Conservation (phyloP, 2,888 invertebrate genomes). For the Rhogogaster chlorosoma region DNA sequence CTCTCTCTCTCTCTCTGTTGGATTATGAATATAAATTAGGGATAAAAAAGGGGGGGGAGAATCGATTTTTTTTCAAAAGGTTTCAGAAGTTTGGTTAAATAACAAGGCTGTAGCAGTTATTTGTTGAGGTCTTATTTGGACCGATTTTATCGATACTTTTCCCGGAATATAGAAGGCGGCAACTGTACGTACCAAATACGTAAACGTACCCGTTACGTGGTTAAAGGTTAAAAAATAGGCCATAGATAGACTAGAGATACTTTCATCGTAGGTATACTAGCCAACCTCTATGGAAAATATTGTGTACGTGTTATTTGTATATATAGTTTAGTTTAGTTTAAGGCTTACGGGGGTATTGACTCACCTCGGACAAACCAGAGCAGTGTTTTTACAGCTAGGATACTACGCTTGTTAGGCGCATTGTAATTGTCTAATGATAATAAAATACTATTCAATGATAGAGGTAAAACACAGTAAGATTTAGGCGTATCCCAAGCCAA, state of each 20-base stretch:
- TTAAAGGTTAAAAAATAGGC: conserved; percentile 39
- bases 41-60: neutral
- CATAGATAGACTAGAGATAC: conserved; percentile 30
- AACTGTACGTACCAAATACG: conserved; percentile 39
- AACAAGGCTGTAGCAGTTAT: neutral
- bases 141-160: neutral
- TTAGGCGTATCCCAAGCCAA: conserved; percentile 71
- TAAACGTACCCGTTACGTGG: conserved; percentile 42
- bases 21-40: no score
- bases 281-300: conserved; percentile 17
- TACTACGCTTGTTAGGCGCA: neutral
- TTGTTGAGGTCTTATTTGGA: neutral
- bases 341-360: neutral
- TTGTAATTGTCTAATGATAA: neutral
- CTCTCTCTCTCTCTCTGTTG: no score
- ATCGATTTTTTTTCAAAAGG: neutral
- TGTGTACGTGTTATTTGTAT: conserved; percentile 20
- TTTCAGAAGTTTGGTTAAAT: neutral
- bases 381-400: neutral
- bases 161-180: no score
- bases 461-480: conserved; percentile 52
- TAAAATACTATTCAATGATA: neutral
- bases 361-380: conserved; percentile 21
- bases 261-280: neutral
- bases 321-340: neutral